Evolutionary conservation across 1,140 invertebrate genomes (phyloP), one percentile per base, ranked within the genome.

Genomic region (Bilobella aurantiaca): DNA sequence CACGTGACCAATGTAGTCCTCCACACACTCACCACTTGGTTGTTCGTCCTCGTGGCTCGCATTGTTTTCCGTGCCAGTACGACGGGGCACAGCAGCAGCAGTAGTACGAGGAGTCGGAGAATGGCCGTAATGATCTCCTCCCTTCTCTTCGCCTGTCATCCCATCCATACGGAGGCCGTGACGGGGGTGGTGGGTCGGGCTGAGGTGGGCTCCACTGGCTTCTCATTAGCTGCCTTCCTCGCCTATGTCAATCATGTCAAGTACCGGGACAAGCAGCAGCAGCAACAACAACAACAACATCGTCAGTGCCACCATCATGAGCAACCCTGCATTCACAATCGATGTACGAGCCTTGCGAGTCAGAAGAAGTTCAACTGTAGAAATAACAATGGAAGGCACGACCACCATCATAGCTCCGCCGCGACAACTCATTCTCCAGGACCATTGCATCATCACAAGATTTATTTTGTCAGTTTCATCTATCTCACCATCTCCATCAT

Each of bases 131-230:
- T n/a, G n/a, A n/a, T 92, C 21, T 85, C 93, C 0, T 90, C 93
- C 1, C 77, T 95, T 1, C 81, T 94, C 28, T 98, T 98, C 80
- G 92, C 95, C 42, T 86, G 90, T 0, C 96, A 98, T 81, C 96
- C 96, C 21, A 86, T 98, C 69, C 96, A 98, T 78, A 91, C 90
- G 30, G 95, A 98, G 79, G 91, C 93, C 0, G 93, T 98, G 5
- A 91, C 93, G 12, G 93, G 93, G n/a, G 85, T 98, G 56, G 94
- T 98, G 14, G 95, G 96, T 12, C 82, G 93, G 72, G 95, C 95
- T 3, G 96, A 98, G 79, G 80, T 96, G 21, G 85, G 93, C 12
- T 90, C 91, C 23, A 92, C 91, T 74, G 86, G 94, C 68, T 89
- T 96, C 77, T 94, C 90, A 74, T 82, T 98, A 57, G 78, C 89